Percentiles rank a stretch among this genome's conserved stretches.
Conservation (phyloP, 2,797 vertebrate genomes). For the Etheostoma nigrum region DNA sequence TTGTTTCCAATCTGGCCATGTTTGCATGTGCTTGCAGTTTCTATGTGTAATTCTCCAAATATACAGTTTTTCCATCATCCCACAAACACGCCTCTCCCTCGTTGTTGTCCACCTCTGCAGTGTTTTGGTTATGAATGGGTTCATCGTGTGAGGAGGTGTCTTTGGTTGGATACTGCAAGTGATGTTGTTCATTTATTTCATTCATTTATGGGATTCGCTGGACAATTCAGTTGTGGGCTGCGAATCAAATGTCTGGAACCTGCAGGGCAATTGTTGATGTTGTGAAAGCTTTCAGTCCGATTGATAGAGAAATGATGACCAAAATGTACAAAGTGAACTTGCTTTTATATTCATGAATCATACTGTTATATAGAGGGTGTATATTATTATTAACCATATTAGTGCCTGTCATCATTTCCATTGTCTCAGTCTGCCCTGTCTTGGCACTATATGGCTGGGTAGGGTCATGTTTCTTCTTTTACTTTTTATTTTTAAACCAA, state of each 20-base stretch:
- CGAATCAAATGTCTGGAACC: background rate
- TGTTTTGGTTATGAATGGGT: constrained; percentile 5
- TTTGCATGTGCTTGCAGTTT: background rate
- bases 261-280: background rate
- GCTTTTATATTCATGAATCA: constrained; percentile 11
- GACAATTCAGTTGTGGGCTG: background rate
- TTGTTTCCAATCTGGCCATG: constrained; percentile 5
- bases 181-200: background rate
- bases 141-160: background rate
- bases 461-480: no score
- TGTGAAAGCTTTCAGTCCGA: background rate
- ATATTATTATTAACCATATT: background rate
- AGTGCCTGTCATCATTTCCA: background rate
- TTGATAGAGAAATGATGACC: constrained; percentile 3
- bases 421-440: background rate
- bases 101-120: background rate
- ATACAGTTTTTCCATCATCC: constrained; percentile 23
- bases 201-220: background rate
- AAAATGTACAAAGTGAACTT: background rate
- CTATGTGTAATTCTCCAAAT: background rate
- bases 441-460: background rate
- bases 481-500: no score
- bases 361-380: background rate
- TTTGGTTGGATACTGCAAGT: background rate
- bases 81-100: background rate